A percentile compares a stretch with the other conserved stretches of the same genome.
Conservation (phyloP, 2,797 vertebrate species). For the Clarias platycephalus region DNA sequence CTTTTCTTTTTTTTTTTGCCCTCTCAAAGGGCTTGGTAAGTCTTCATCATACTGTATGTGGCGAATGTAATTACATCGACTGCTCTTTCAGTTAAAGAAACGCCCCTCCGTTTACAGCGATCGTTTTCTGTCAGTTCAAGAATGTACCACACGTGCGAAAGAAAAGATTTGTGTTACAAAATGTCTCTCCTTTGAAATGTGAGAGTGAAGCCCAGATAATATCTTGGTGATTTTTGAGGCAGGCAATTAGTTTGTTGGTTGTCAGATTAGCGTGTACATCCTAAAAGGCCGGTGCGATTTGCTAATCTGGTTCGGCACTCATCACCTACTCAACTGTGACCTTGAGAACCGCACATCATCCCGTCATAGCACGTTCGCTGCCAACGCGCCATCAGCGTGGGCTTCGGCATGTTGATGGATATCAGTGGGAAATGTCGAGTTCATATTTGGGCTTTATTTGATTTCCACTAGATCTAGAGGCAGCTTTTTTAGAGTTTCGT, state of each 20-base stretch:
- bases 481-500: conserved; percentile 48
- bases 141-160: conserved; percentile 1
- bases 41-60: not conserved
- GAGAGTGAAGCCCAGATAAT: conserved; percentile 34
- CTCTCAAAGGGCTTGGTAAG: not conserved
- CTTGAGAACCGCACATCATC: conserved; percentile 55
- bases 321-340: conserved; percentile 56
- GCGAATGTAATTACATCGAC: conserved; percentile 15
- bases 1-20: not conserved
- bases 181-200: conserved; percentile 37
- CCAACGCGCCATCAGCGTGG: conserved; percentile 26
- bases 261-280: conserved; percentile 49
- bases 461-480: conserved; percentile 46
- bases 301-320: conserved; percentile 57
- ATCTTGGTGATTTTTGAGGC: conserved; percentile 43
- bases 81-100: conserved; percentile 35
- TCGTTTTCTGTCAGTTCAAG: conserved; percentile 41
- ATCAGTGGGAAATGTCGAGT: conserved; percentile 19
- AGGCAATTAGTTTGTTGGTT: conserved; percentile 34
- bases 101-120: not conserved
- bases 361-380: conserved; percentile 48
- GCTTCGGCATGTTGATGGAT: conserved; percentile 6
- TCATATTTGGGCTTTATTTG: conserved; percentile 34
- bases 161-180: conserved; percentile 23
- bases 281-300: conserved; percentile 36